Evolutionary conservation across 2,888 invertebrate species (phyloP).

Genomic region (Busseola fusca): DNA sequence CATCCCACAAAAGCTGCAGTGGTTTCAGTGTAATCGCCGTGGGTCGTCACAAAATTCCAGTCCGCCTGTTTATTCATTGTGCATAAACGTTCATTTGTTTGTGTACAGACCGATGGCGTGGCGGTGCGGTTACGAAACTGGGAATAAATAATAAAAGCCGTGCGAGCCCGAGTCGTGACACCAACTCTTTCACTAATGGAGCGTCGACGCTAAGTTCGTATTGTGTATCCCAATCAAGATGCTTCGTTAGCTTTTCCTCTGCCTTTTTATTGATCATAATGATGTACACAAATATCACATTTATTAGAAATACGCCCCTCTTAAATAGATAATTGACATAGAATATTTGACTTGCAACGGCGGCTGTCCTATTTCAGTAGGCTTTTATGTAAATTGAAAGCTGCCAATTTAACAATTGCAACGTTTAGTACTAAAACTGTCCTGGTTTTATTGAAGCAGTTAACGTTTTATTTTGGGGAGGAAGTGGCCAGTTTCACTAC

Average conservation of each 20-base stretch:
- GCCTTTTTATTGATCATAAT: slow-evolving; percentile 79
- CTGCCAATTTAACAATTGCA: slow-evolving; percentile 13
- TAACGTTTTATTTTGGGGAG: slow-evolving; percentile 44
- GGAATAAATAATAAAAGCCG: slow-evolving; percentile 86
- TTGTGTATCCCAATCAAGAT: slow-evolving; percentile 85
- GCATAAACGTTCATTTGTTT: slow-evolving; percentile 82
- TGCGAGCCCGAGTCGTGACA: slow-evolving; percentile 84
- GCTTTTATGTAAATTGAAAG: slow-evolving; percentile 13
- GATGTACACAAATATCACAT: slow-evolving; percentile 59
- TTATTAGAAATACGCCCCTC: slow-evolving; percentile 45
- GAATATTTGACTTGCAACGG: slow-evolving; percentile 12
- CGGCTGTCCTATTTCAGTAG: slow-evolving; percentile 18
- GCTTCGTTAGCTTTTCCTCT: slow-evolving; percentile 77
- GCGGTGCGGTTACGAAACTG: slow-evolving; percentile 76
- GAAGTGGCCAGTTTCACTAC: slow-evolving; percentile 44
- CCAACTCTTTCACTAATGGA: slow-evolving; percentile 87
- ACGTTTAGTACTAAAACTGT: background rate
- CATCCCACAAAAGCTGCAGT: slow-evolving; percentile 48
- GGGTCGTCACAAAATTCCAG: slow-evolving; percentile 66
- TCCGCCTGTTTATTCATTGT: slow-evolving; percentile 71
- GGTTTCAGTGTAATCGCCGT: slow-evolving; percentile 55
- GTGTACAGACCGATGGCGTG: slow-evolving; percentile 72
- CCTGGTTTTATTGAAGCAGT: slow-evolving; percentile 15
- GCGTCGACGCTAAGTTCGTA: slow-evolving; percentile 79
- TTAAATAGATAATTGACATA: slow-evolving; percentile 29